Evolutionary conservation across 2,888 invertebrate species (phyloP), one percentile per base, ranked within the genome.

Genomic region (Stenoptilia bipunctidactyla): DNA sequence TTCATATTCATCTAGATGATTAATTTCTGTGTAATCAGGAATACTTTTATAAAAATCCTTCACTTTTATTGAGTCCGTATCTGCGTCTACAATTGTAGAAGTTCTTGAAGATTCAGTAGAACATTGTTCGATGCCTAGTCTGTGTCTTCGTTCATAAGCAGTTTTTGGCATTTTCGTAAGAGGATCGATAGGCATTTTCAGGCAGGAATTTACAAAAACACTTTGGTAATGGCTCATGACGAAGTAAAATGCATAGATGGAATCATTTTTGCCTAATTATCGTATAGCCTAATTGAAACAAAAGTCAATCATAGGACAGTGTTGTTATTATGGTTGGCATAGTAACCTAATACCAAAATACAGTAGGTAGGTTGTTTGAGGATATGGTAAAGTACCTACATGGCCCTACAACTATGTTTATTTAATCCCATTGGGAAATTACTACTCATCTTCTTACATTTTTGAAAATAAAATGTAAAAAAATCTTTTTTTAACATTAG

Each of bases 11-110:
- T 91, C 88, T 48, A 93, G 73, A 69, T 93, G 92, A 61, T 91
- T 87, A 1, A 93, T 86, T 37, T 93, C 92, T 43, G 87, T 87
- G 49, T 93, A 93, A 59, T 93, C 92, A 41, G 93, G 93, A 58
- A 93, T 93, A 55, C 91, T 92, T 39, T 88, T 88, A 51, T 90
- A 89, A 65, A 93, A 92, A 43, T 92, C 88, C 43, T 91, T 84
- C 47, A 92, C 80, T 38, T 88, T 88, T 36, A 87, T 70, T 30
- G 87, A 82, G 43, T 84, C 72, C 1, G 66, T 57, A 1, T 59
- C 61, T n/a, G 57, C 55, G 5, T 60, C 44, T 52, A 30, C 30
- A 10, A 34, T 13, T 13, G 82, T 59, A 49, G 64, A 67, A 15
- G 62, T 46, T 34, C 57, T 66, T 35, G 74, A 68, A 1, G 77